Evolutionary conservation across 2,888 invertebrate species (phyloP).

Genomic region (Synergus gifuensis): DNA sequence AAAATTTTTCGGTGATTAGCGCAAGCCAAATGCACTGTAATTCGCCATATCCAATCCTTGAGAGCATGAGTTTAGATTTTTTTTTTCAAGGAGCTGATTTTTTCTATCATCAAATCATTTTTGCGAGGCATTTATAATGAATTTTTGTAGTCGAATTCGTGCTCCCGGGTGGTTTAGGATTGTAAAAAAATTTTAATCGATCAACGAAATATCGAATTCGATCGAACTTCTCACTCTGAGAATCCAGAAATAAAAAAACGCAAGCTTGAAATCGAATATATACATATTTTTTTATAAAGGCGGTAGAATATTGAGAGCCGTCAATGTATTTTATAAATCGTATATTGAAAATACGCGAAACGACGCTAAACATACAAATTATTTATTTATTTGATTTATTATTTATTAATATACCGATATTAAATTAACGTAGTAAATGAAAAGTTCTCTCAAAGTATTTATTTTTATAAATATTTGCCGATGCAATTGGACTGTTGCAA

Average conservation of each 20-base stretch:
- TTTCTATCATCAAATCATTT: neutral
- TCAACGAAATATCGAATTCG: constrained; percentile 45
- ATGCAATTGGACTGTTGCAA: constrained; percentile 56
- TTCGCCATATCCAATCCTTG: constrained; percentile 19
- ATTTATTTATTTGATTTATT: constrained; percentile 77
- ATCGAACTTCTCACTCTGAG: constrained; percentile 59
- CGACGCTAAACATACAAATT: constrained; percentile 73
- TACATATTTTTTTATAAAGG: constrained; percentile 64
- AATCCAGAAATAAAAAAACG: constrained; percentile 39
- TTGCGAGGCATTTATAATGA: constrained; percentile 27
- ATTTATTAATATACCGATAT: constrained; percentile 75
- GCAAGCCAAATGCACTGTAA: constrained; percentile 22
- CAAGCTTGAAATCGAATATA: constrained; percentile 62
- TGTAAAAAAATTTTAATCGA: constrained; percentile 23
- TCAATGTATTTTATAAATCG: constrained; percentile 59
- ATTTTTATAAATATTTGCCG: constrained; percentile 77
- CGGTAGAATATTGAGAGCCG: constrained; percentile 57
- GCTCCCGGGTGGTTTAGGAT: constrained; percentile 10
- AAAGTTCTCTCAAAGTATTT: constrained; percentile 75
- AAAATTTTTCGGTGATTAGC: constrained; percentile 35
- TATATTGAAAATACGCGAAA: constrained; percentile 70
- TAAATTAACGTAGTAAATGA: constrained; percentile 67
- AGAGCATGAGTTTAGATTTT: constrained; percentile 14
- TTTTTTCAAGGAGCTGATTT: neutral
- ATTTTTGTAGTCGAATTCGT: neutral